phyloP scores from a whole-genome alignment of 1,140 invertebrate genomes.

The Plectus sambesii region DNA sequence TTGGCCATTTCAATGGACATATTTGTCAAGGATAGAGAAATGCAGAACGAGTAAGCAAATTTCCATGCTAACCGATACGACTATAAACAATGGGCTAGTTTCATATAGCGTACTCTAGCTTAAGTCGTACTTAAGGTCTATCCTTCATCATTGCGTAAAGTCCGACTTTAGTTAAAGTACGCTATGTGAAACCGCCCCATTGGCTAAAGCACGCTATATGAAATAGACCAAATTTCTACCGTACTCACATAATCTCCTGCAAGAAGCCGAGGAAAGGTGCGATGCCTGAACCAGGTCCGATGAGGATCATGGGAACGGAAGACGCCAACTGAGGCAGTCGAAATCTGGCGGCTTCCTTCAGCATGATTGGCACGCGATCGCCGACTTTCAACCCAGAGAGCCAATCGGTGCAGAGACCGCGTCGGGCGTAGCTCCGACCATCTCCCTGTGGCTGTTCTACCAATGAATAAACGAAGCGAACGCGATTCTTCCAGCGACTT shows the following conservation, averaged over 20 bases:
- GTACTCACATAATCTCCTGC: conserved; percentile 44
- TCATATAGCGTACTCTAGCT: too few species aligned
- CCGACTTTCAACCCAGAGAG: conserved; percentile 22
- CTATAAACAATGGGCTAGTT: too few species aligned
- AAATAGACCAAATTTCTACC: too few species aligned
- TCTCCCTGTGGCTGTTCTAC: conserved; percentile 22
- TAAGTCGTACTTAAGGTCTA: too few species aligned
- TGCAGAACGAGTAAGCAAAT: too few species aligned
- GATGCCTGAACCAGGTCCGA: conserved; percentile 89
- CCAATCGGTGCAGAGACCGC: conserved; percentile 29
- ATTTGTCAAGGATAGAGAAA: too few species aligned
- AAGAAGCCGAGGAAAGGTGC: conserved; percentile 82
- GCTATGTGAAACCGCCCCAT: too few species aligned
- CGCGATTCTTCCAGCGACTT: conserved; percentile 4
- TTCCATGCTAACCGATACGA: too few species aligned
- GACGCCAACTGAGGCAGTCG: conserved; percentile 29
- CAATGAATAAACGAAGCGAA: conserved; percentile 39
- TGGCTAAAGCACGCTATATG: too few species aligned
- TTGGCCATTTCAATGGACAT: too few species aligned
- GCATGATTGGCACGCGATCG: conserved; percentile 27
- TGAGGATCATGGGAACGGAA: conserved; percentile 56
- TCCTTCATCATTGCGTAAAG: too few species aligned
- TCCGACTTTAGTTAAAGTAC: too few species aligned
- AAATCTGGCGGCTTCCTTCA: conserved; percentile 37
- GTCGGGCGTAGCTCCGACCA: conserved; percentile 27